Percentiles rank a stretch among this genome's conserved stretches.
phyloP scores from a whole-genome alignment of 2,888 invertebrate species.

The Physocephala rufipes region DNA sequence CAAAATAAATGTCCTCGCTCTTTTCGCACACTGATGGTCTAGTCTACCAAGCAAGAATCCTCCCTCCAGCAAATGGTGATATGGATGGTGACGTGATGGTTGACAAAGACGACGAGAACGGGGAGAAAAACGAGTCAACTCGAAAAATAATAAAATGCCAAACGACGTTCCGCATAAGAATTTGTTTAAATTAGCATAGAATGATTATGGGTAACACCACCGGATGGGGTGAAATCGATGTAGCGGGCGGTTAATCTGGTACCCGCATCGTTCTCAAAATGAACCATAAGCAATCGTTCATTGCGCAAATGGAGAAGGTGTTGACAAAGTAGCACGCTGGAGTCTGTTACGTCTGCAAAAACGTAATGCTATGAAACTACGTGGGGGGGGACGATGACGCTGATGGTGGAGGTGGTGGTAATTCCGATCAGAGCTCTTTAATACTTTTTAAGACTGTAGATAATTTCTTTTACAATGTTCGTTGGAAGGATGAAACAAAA shows the following conservation, averaged over 20 bases:
- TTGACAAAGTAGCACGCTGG: background rate
- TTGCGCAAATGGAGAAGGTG: background rate
- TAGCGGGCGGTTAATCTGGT: no score
- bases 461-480: background rate
- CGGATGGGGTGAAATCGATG: background rate
- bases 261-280: no score
- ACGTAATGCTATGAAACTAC: background rate
- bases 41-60: background rate
- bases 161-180: constrained; percentile 15
- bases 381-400: constrained; percentile 6
- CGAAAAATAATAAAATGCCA: constrained; percentile 22
- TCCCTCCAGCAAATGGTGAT: background rate
- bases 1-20: constrained; percentile 27
- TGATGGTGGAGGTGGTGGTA: background rate
- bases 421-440: constrained; percentile 6
- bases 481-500: background rate
- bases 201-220: background rate
- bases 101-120: background rate
- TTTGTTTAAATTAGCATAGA: constrained; percentile 37
- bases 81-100: background rate
- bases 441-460: no score
- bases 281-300: no score
- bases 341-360: no score
- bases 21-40: background rate
- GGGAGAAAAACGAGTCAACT: background rate